These are phyloP conservation scores for Drosophila micromelanica DNA, from an alignment of 1,140 invertebrate species.

Conservation along the genomic window DNA sequence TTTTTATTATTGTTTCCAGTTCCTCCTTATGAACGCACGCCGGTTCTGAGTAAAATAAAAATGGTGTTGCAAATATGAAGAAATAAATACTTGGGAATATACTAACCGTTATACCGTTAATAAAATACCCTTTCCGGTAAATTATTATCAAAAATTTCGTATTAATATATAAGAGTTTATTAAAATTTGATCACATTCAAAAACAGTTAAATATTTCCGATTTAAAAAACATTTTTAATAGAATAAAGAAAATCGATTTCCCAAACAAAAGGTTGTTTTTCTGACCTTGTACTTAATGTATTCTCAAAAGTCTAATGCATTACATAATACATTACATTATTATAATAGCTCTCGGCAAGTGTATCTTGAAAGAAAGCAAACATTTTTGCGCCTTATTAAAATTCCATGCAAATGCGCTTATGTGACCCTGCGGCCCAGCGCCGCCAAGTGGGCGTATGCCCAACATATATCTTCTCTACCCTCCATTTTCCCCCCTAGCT, in stretches of 20 bases:
- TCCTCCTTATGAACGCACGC: constrained; percentile 18
- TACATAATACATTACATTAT: neutral
- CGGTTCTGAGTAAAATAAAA: constrained; percentile 28
- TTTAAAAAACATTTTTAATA: too few species aligned
- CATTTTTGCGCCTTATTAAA: constrained; percentile 73
- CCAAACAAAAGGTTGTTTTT: too few species aligned
- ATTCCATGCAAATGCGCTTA: constrained; percentile 81
- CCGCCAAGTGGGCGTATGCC: constrained; percentile 31
- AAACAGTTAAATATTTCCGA: too few species aligned
- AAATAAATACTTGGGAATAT: constrained; percentile 18
- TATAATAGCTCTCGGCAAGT: constrained; percentile 7
- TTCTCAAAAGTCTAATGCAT: too few species aligned
- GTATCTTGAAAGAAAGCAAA: constrained; percentile 18
- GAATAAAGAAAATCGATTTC: too few species aligned
- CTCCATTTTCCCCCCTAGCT: neutral
- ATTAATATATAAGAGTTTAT: neutral
- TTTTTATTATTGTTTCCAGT: constrained; percentile 33
- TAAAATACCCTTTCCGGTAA: neutral
- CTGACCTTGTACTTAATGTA: too few species aligned
- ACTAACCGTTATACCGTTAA: too few species aligned
- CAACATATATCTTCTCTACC: neutral
- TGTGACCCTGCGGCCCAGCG: constrained; percentile 49
- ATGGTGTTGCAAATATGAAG: constrained; percentile 57
- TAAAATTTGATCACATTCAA: too few species aligned
- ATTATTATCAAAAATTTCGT: neutral